Evolutionary conservation across 2,888 invertebrate genomes (phyloP).

Genomic region (Cremastinae sp.): DNA sequence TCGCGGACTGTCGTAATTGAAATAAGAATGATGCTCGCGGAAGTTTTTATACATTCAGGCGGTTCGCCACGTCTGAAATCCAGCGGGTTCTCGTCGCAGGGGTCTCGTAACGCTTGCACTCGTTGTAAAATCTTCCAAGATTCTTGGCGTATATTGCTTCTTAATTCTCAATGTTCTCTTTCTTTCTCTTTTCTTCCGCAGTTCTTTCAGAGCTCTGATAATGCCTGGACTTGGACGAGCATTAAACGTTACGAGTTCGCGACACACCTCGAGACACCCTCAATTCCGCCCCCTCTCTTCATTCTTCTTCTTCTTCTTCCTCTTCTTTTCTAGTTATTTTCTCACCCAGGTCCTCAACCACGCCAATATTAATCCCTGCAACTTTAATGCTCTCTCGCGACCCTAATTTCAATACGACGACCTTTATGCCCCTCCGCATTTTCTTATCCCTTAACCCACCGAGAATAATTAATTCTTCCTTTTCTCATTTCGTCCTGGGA

Average conservation of each 20-base stretch:
- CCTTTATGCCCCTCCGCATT: constrained; percentile 53
- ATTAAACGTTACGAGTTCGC: constrained; percentile 63
- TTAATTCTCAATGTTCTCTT: constrained; percentile 33
- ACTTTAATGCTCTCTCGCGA: constrained; percentile 73
- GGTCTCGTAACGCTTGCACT: constrained; percentile 65
- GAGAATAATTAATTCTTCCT: constrained; percentile 72
- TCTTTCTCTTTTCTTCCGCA: constrained; percentile 14
- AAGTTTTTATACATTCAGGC: constrained; percentile 44
- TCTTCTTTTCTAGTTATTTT: constrained; percentile 36
- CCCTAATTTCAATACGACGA: constrained; percentile 74
- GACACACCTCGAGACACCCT: constrained; percentile 31
- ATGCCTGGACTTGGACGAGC: constrained; percentile 44
- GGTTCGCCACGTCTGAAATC: constrained; percentile 13
- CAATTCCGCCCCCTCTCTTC: constrained; percentile 2
- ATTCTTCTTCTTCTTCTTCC: background rate
- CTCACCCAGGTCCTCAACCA: constrained; percentile 53
- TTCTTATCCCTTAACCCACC: constrained; percentile 41
- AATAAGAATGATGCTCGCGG: constrained; percentile 73
- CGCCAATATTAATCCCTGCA: constrained; percentile 76
- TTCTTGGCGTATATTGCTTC: constrained; percentile 33
- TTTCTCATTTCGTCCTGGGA: constrained; percentile 60
- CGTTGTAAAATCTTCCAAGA: constrained; percentile 58
- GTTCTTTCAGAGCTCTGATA: constrained; percentile 44
- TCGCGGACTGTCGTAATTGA: constrained; percentile 66
- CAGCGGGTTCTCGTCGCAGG: constrained; percentile 49